A percentile compares a stretch with the other conserved stretches of the same genome.
These are phyloP conservation scores for Leistus spinibarbis DNA, from an alignment of 2,888 invertebrate genomes.

Conservation along the genomic window DNA sequence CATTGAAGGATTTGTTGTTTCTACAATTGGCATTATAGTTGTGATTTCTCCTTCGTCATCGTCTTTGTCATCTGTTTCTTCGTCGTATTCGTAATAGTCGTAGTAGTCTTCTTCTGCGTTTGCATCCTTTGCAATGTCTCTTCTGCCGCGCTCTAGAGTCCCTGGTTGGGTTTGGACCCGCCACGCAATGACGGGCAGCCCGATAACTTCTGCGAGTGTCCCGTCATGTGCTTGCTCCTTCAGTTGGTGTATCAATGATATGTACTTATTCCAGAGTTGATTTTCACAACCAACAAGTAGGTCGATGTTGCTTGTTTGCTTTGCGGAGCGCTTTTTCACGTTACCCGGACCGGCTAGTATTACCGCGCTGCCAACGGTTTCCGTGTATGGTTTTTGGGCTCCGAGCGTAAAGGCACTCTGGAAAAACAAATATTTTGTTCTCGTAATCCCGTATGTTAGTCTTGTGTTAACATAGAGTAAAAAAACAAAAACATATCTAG, in stretches of 20 bases:
- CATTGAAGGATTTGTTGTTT: conserved; percentile 5
- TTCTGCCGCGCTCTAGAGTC: conserved; percentile 47
- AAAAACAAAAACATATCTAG: neutral
- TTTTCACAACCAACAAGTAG: conserved; percentile 78
- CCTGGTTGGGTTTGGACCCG: conserved; percentile 61
- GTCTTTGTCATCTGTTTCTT: conserved; percentile 44
- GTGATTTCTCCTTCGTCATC: conserved; percentile 54
- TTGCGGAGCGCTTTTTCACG: conserved; percentile 56
- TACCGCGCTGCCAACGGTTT: conserved; percentile 58
- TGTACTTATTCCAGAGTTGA: conserved; percentile 70
- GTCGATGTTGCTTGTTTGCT: conserved; percentile 58
- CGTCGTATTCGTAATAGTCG: conserved; percentile 48
- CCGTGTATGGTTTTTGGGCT: conserved; percentile 55
- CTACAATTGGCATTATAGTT: conserved; percentile 45
- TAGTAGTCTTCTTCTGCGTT: conserved; percentile 53
- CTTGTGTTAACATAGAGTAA: neutral
- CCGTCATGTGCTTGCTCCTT: conserved; percentile 75
- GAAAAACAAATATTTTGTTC: conserved; percentile 42
- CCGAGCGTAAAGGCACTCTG: conserved; percentile 63
- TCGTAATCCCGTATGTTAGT: neutral
- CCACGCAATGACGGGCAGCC: conserved; percentile 76
- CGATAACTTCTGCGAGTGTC: conserved; percentile 69
- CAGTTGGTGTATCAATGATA: conserved; percentile 69
- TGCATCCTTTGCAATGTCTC: conserved; percentile 50
- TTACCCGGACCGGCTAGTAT: conserved; percentile 63